Conservation (phyloP, 2,797 vertebrate genomes). For the Galaxias olidus region DNA sequence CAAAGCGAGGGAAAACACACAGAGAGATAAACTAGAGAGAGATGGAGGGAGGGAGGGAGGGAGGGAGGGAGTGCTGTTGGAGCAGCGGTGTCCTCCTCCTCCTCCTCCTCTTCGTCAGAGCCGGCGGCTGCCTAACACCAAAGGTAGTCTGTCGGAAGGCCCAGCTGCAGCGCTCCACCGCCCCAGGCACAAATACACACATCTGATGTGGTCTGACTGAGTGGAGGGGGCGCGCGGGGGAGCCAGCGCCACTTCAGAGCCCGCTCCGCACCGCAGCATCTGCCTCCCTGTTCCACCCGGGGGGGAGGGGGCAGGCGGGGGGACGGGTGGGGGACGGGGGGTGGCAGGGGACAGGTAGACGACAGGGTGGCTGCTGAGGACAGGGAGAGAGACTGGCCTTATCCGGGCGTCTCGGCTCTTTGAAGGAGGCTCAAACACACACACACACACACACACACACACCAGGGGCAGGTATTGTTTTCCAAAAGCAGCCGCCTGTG, state of each 20-base stretch:
- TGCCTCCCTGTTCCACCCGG: conserved; percentile 87
- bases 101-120: conserved; percentile 71
- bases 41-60: not conserved
- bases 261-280: conserved; percentile 88
- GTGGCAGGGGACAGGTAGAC: conserved; percentile 53
- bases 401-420: conserved; percentile 73
- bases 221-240: conserved; percentile 83
- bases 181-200: conserved; percentile 94
- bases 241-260: conserved; percentile 91
- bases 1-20: not conserved
- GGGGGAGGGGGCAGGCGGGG: conserved; percentile 80
- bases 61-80: conserved; percentile 22
- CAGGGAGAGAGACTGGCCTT: conserved; percentile 67
- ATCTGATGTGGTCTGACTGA: conserved; percentile 92
- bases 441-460: conserved; percentile 41
- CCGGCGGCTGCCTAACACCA: conserved; percentile 89
- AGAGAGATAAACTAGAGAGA: too few relatives aligned
- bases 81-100: conserved; percentile 2
- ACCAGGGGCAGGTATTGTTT: conserved; percentile 79
- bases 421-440: conserved; percentile 70
- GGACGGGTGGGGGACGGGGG: conserved; percentile 90
- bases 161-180: conserved; percentile 92
- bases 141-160: conserved; percentile 90
- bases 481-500: conserved; percentile 80
- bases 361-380: not conserved